Conservation (phyloP, 2,113 vertebrate genomes). For the Electrona antarctica region DNA sequence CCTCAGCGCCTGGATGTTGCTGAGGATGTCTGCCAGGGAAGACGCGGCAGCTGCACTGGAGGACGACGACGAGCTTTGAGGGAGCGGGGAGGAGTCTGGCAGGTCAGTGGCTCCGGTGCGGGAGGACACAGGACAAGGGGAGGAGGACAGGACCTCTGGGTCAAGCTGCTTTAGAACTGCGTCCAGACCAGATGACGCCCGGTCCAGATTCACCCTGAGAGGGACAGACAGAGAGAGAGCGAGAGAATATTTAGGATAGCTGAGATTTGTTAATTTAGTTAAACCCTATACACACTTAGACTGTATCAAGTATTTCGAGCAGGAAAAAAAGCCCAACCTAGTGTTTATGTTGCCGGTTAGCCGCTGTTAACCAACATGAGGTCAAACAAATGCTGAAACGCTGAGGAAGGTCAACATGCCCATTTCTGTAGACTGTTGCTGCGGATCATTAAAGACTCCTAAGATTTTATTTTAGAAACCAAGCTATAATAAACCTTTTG, state of each 20-base stretch:
- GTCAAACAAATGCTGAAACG: too few relatives aligned
- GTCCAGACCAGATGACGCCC: slow-evolving; percentile 86
- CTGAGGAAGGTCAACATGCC: too few relatives aligned
- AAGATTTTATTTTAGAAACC: too few relatives aligned
- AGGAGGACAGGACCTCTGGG: slow-evolving; percentile 82
- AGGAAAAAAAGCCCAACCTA: too few relatives aligned
- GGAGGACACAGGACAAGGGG: slow-evolving; percentile 64
- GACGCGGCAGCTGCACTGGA: neutral
- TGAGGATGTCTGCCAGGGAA: slow-evolving; percentile 87
- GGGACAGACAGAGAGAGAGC: neutral
- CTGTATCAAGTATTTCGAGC: too few relatives aligned
- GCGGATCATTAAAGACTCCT: too few relatives aligned
- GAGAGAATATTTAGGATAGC: neutral
- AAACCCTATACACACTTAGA: too few relatives aligned
- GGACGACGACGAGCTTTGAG: slow-evolving; percentile 10
- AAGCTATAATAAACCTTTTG: too few relatives aligned
- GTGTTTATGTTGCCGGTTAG: too few relatives aligned
- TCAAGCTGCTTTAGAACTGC: slow-evolving; percentile 85
- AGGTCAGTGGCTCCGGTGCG: slow-evolving; percentile 81
- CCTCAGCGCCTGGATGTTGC: slow-evolving; percentile 91
- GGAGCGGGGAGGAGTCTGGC: slow-evolving; percentile 77
- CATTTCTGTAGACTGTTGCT: too few relatives aligned
- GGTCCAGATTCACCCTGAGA: slow-evolving; percentile 88
- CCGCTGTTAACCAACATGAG: too few relatives aligned
- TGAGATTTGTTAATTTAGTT: neutral